phyloP scores from a whole-genome alignment of 2,888 invertebrate species.

The Drosophila gaucha region DNA sequence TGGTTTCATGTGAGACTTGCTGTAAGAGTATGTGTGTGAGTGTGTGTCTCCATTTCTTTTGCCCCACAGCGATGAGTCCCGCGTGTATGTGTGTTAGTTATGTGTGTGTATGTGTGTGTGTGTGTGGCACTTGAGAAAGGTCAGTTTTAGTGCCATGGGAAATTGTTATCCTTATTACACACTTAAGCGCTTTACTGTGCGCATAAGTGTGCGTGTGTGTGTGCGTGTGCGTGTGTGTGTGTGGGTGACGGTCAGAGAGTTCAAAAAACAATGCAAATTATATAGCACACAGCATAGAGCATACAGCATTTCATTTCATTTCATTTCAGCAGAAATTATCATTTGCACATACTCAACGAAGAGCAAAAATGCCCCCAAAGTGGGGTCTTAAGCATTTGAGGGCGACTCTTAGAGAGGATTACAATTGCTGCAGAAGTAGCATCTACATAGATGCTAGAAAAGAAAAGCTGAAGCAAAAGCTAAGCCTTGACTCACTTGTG shows the following conservation, averaged over 20 bases:
- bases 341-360: conserved; percentile 37
- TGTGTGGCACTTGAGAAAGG: conserved; percentile 71
- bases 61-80: conserved; percentile 32
- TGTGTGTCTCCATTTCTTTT: conserved; percentile 14
- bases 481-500: neutral
- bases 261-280: conserved; percentile 40
- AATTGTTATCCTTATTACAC: conserved; percentile 73
- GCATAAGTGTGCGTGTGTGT: conserved; percentile 9
- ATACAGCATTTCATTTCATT: no score
- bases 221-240: conserved; percentile 7
- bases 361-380: conserved; percentile 17
- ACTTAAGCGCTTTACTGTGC: conserved; percentile 42
- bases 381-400: conserved; percentile 34
- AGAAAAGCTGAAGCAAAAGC: neutral
- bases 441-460: neutral
- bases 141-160: conserved; percentile 73
- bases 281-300: conserved; percentile 21
- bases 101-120: conserved; percentile 22
- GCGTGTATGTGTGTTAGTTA: conserved; percentile 21
- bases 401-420: conserved; percentile 20
- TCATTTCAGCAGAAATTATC: no score
- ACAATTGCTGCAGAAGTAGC: neutral
- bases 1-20: conserved; percentile 13
- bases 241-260: conserved; percentile 32
- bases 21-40: conserved; percentile 19